Percentiles rank a stretch among this genome's conserved stretches.
These are phyloP conservation scores for Mus caroli DNA, from an alignment of 2,797 vertebrate species.

Conservation along the genomic window DNA sequence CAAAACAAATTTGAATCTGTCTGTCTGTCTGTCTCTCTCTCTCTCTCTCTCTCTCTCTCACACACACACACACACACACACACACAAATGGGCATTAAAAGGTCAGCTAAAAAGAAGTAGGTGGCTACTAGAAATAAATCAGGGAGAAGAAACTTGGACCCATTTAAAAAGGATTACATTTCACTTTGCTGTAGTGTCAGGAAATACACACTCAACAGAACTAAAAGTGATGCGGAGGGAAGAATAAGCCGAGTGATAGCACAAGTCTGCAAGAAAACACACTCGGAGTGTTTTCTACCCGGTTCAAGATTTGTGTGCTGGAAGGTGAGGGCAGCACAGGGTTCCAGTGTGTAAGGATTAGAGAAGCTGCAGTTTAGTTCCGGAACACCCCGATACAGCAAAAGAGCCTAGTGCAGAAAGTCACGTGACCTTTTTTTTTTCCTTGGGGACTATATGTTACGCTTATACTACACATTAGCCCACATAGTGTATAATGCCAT, in stretches of 20 bases:
- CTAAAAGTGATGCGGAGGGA: background rate
- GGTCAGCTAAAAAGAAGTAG: constrained; percentile 11
- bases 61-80: background rate
- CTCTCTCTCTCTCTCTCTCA: too few species aligned
- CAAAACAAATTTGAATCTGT: background rate
- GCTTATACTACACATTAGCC: background rate
- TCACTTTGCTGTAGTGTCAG: background rate
- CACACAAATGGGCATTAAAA: background rate
- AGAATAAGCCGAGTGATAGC: background rate
- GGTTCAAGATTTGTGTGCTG: background rate
- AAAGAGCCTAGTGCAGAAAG: background rate
- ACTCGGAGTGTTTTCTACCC: background rate
- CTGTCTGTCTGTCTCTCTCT: background rate
- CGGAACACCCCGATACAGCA: background rate
- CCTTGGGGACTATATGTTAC: background rate
- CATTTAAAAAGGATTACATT: background rate
- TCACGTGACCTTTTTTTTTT: background rate
- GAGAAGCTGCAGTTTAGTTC: background rate
- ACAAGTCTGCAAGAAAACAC: background rate
- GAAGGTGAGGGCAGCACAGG: background rate
- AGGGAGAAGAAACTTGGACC: background rate
- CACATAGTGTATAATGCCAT: background rate
- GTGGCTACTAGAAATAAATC: background rate
- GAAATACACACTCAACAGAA: background rate
- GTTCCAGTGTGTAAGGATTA: background rate